Base-by-base conservation (phyloP, 2,888 invertebrate species). In the Cabera pusaria region DNA sequence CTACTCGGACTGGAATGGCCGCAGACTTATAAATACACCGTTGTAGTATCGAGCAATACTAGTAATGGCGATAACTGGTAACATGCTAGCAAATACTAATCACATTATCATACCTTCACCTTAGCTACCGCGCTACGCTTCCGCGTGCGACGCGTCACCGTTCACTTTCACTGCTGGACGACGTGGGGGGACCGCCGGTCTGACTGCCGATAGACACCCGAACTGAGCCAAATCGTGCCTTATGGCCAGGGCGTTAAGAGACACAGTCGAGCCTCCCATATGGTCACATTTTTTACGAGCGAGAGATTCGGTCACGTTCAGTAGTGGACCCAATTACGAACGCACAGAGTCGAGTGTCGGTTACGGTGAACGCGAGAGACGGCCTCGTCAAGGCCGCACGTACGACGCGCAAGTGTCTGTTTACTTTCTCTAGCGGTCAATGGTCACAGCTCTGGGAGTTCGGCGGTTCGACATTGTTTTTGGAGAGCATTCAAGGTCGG, bases 361-460 rank as follows among this genome's bases (percentile, higher is more conserved):
- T 42, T 39, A 49, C 37, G 27, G 14, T 28, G 27, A 32, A 31
- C 38, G 28, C 33, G 23, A 28, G 45, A 51, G 57, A 69, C 67
- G 82, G 76, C 81, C 80, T 78, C 74, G 59, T 65, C 77, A 85
- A 83, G 84, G 83, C 77, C 83, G 74, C 69, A 64, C 68, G 73
- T 72, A 64, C 65, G 64, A 63, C 66, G 64, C 64, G 63, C 65
- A 57, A 63, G 66, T 81, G 74, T 41, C 41, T 41, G 41, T 83
- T 83, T 78, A 78, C 85, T 85, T 85, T 85, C 85, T 80, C 82
- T 76, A 72, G 73, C 78, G 83, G 82, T 82, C 81, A 81, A 72
- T 68, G 80, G 75, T 79, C 78, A 81, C 58, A 62, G 57, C 50
- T 64, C 64, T 62, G 52, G 55, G 51, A 57, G 58, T 66, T 61